phyloP scores from a whole-genome alignment of 2,888 invertebrate genomes.

The Orthosia gracilis region DNA sequence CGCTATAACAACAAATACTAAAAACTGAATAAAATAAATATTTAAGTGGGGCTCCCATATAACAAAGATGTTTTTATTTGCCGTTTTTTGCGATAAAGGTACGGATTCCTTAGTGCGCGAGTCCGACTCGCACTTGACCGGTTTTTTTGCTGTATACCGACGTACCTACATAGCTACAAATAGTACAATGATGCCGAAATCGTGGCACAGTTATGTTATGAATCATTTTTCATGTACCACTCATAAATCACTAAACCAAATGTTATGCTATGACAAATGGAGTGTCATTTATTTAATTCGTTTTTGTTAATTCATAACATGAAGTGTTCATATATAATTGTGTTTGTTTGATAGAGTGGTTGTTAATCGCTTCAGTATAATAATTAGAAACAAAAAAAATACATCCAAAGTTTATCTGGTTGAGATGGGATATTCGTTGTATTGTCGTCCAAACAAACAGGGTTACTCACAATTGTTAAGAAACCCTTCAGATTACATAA shows the following conservation, averaged over 20 bases:
- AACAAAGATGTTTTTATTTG: no score
- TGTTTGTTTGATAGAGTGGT: no score
- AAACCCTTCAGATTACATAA: constrained; percentile 23
- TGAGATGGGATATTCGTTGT: not conserved
- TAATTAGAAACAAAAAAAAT: not conserved
- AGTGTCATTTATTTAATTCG: constrained; percentile 35
- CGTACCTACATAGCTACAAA: not conserved
- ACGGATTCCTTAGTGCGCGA: no score
- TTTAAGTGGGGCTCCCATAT: no score
- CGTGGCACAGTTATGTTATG: constrained; percentile 14
- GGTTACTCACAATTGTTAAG: constrained; percentile 8
- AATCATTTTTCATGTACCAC: constrained; percentile 23
- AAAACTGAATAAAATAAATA: no score
- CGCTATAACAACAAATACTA: no score
- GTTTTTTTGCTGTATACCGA: constrained; percentile 22
- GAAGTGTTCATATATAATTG: constrained; percentile 8
- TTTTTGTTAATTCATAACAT: constrained; percentile 40
- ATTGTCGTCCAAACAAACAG: not conserved
- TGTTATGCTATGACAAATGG: constrained; percentile 50
- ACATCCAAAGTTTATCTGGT: not conserved
- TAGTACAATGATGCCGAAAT: constrained; percentile 15
- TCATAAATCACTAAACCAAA: constrained; percentile 45
- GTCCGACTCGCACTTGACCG: no score
- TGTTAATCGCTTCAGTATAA: constrained; percentile 6
- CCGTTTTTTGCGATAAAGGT: no score